Percentiles rank a stretch among this genome's conserved stretches.
Conservation (phyloP, 2,797 vertebrate genomes). For the Australoheros facetus region DNA sequence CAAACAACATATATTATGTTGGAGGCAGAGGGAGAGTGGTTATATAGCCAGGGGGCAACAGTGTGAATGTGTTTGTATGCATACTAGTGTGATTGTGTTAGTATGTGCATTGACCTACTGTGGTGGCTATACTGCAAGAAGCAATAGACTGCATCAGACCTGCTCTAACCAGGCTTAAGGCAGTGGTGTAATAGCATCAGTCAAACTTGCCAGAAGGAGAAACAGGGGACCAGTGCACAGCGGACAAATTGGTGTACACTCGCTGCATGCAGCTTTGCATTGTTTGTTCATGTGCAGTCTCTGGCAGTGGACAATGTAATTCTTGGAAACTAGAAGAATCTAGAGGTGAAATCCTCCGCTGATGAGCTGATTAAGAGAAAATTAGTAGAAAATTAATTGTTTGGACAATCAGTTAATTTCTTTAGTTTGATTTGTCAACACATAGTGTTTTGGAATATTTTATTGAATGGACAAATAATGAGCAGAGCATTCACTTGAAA, state of each 20-base stretch:
- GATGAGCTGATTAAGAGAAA: not conserved
- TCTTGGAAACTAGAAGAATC: not conserved
- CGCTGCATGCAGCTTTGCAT: not conserved
- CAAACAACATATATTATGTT: constrained; percentile 62
- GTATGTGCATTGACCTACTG: constrained; percentile 36
- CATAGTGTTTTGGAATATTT: no score
- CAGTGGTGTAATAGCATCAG: constrained; percentile 23
- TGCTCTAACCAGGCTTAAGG: constrained; percentile 29
- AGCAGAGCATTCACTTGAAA: not conserved
- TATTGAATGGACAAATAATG: not conserved
- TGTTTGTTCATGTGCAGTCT: not conserved
- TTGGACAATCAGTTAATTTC: not conserved
- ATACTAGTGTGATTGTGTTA: constrained; percentile 23
- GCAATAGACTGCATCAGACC: constrained; percentile 23
- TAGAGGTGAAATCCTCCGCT: not conserved
- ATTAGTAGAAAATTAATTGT: not conserved
- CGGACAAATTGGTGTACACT: not conserved
- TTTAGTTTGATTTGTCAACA: no score
- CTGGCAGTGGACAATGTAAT: not conserved
- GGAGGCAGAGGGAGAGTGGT: constrained; percentile 24
- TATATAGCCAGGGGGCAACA: constrained; percentile 31
- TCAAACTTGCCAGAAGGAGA: constrained; percentile 18
- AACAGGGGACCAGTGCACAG: constrained; percentile 4
- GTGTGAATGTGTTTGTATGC: constrained; percentile 32
- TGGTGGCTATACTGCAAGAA: constrained; percentile 16